phyloP scores from a whole-genome alignment of 92 coral and sea anemone genomes.

The Palythoa heliodiscus region DNA sequence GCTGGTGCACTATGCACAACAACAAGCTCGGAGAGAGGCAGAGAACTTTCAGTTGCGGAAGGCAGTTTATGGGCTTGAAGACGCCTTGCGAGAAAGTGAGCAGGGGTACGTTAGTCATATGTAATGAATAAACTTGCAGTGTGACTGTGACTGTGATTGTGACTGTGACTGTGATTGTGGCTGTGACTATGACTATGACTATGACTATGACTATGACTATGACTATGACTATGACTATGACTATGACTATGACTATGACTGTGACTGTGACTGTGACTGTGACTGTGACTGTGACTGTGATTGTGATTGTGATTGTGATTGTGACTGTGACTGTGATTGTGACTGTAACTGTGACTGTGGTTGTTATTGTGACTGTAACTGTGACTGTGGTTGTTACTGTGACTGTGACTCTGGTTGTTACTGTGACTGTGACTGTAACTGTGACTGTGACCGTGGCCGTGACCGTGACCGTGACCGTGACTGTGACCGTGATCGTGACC shows the following conservation, averaged over 20 bases:
- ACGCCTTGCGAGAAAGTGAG: conserved; percentile 73
- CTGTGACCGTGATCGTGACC: neutral
- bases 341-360: neutral
- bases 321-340: neutral
- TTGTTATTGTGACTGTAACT: neutral
- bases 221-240: neutral
- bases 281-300: neutral
- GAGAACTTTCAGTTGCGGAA: conserved; percentile 78
- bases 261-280: neutral
- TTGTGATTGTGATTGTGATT: neutral
- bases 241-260: neutral
- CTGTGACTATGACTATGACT: neutral
- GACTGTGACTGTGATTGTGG: neutral
- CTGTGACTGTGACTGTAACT: no score
- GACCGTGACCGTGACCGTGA: neutral
- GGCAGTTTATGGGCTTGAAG: conserved; percentile 87
- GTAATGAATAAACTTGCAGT: neutral
- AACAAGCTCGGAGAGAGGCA: conserved; percentile 95
- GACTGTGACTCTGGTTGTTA: neutral
- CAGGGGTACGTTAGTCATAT: conserved; percentile 54
- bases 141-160: no score
- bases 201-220: neutral
- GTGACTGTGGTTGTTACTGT: neutral
- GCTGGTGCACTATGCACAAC: conserved; percentile 95
- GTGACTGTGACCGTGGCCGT: neutral